A percentile compares a stretch with the other conserved stretches of the same genome.
These are phyloP conservation scores for Agriopis leucophaearia DNA, from an alignment of 2,888 invertebrate genomes.

Conservation along the genomic window DNA sequence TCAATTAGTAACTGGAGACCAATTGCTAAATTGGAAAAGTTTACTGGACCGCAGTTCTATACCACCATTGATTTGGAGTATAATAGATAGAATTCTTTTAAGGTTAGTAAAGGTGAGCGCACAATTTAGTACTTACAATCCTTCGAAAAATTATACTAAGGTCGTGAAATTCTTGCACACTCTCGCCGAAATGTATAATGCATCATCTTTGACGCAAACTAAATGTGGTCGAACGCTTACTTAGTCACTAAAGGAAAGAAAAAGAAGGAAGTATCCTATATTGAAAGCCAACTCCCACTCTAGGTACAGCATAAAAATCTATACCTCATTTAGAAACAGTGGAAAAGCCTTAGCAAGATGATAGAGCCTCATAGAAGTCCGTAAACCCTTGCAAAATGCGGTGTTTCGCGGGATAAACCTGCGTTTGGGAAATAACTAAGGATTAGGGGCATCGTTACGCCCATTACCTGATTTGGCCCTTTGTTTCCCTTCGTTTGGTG, in stretches of 20 bases:
- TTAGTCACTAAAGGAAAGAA: too few species aligned
- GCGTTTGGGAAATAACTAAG: constrained; percentile 51
- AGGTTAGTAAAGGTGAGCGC: too few species aligned
- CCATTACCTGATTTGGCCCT: constrained; percentile 44
- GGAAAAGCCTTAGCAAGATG: constrained; percentile 1
- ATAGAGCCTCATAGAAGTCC: constrained; percentile 13
- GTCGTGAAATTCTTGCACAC: too few species aligned
- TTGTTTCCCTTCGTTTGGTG: constrained; percentile 28
- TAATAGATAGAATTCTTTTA: background rate
- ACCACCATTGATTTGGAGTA: background rate
- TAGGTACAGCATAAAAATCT: background rate
- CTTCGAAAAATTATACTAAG: too few species aligned
- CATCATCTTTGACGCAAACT: too few species aligned
- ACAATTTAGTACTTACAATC: too few species aligned
- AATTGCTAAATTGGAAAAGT: constrained; percentile 35
- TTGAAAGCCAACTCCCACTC: background rate
- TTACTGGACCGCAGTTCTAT: constrained; percentile 17
- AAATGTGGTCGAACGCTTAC: too few species aligned
- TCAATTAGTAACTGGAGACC: constrained; percentile 33
- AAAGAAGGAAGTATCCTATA: background rate
- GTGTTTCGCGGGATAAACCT: constrained; percentile 39
- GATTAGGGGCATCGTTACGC: constrained; percentile 50
- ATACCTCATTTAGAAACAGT: background rate
- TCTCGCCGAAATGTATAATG: too few species aligned
- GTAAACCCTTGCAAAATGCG: constrained; percentile 9